phyloP scores from a whole-genome alignment of 2,888 invertebrate species.

The Xestia ashworthii region DNA sequence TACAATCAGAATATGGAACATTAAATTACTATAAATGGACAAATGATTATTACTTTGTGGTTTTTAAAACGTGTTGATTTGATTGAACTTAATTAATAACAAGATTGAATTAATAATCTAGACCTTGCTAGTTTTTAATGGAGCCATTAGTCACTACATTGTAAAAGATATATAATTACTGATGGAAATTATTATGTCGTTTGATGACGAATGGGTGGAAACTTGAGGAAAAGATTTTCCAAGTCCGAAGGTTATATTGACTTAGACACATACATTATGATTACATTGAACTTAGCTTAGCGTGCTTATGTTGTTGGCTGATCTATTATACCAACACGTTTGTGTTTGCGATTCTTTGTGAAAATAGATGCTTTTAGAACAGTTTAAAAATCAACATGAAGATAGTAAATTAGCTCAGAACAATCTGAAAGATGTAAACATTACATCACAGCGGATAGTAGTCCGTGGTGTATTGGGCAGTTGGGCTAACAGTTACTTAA shows the following conservation, averaged over 20 bases:
- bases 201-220: conserved; percentile 53
- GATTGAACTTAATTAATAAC: neutral
- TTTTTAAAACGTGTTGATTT: conserved; percentile 1
- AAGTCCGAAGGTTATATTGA: conserved; percentile 66
- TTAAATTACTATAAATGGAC: neutral
- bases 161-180: conserved; percentile 47
- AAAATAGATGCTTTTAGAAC: conserved; percentile 33
- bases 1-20: neutral
- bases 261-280: conserved; percentile 54
- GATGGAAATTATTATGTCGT: conserved; percentile 58
- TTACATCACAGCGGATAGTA: conserved; percentile 22
- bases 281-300: conserved; percentile 64
- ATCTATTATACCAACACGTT: conserved; percentile 25
- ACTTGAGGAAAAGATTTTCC: conserved; percentile 69
- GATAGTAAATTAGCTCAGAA: conserved; percentile 28
- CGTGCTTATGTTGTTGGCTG: conserved; percentile 33
- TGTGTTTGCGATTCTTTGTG: conserved; percentile 46
- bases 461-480: conserved; percentile 11
- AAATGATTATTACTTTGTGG: conserved; percentile 6
- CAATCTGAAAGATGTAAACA: conserved; percentile 31
- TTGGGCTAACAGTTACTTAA: conserved; percentile 48
- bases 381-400: conserved; percentile 26
- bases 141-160: conserved; percentile 44
- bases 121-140: conserved; percentile 28
- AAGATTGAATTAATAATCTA: conserved; percentile 28